A percentile compares a stretch with the other conserved stretches of the same genome.
Conservation (phyloP, 2,888 invertebrate genomes). For the Synanthedon tipuliformis region DNA sequence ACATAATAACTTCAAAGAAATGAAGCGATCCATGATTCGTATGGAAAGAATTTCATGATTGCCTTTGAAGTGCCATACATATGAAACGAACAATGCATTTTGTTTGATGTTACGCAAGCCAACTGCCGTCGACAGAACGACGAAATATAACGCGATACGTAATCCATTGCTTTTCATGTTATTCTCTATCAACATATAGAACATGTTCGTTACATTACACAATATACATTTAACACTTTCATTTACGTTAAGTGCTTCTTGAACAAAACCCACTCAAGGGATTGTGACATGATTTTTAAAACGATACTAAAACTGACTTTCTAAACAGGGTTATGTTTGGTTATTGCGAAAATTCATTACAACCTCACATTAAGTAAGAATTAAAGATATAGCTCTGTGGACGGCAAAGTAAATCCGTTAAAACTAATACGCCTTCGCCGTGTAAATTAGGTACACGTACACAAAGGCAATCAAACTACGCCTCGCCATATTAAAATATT, state of each 20-base stretch:
- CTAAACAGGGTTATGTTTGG: constrained; percentile 5
- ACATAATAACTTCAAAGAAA: constrained; percentile 1
- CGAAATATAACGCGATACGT: constrained; percentile 25
- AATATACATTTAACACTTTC: constrained; percentile 50
- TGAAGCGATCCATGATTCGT: neutral
- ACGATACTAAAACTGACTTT: constrained; percentile 3
- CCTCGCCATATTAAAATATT: too few relatives aligned
- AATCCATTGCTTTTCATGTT: constrained; percentile 32
- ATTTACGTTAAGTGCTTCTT: constrained; percentile 40
- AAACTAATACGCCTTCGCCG: too few relatives aligned
- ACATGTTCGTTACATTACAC: constrained; percentile 30
- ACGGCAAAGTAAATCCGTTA: too few relatives aligned
- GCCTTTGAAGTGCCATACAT: constrained; percentile 10
- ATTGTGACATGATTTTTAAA: constrained; percentile 31
- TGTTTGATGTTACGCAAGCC: constrained; percentile 26
- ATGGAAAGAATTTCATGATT: constrained; percentile 4
- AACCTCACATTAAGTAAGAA: too few relatives aligned
- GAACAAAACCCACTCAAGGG: constrained; percentile 28
- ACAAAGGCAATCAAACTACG: too few relatives aligned
- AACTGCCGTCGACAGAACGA: constrained; percentile 18
- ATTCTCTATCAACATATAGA: constrained; percentile 16
- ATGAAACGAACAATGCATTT: constrained; percentile 28
- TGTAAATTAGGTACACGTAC: too few relatives aligned
- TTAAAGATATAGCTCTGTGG: too few relatives aligned
- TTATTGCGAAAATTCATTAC: constrained; percentile 13